Evolutionary conservation across 2,113 vertebrate genomes (phyloP), one percentile per base, ranked within the genome.

Genomic region (Cynopterus brachyotis): DNA sequence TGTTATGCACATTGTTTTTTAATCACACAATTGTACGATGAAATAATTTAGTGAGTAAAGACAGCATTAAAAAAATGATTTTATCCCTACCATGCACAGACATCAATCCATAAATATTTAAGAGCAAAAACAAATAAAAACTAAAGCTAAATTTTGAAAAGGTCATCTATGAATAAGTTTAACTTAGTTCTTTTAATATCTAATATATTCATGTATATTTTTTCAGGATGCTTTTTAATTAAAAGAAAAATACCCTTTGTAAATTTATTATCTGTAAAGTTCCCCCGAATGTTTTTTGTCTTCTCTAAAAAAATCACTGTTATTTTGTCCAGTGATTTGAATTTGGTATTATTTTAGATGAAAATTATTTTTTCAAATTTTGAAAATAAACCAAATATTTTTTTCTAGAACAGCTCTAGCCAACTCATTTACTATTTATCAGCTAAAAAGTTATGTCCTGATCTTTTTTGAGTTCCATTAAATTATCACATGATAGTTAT

Each of bases 261-360:
- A 55, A 69, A 86, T 64, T n/a, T 17, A 20, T 84, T 84, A 57
- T 72, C 9, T 32, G 2, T n/a, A n/a, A n/a, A n/a, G n/a, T n/a
- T n/a, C n/a, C n/a, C n/a, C n/a, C n/a, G n/a, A n/a, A n/a, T n/a
- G n/a, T n/a, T n/a, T 47, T 40, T 64, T n/a, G 37, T 66, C 7
- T 70, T 42, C 11, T 35, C 30, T 10, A 59, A 73, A 60, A 40
- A 16, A 42, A 16, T n/a, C 11, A 19, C 20, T 79, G 4, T 47
- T 47, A 22, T 79, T 96, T 95, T 93, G n/a, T 91, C 26, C 5
- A 76, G 15, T 96, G 26, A 79, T 59, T 91, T 72, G 2, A 66
- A 3, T n/a, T 92, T 84, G 5, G 0, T 53, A 69, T 85, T 55
- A 84, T 9, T 88, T 79, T 64, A 62, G 16, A 78, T 66, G 1